These are phyloP conservation scores for Chydorus sphaericus DNA, from an alignment of 2,888 invertebrate species.

Conservation along the genomic window DNA sequence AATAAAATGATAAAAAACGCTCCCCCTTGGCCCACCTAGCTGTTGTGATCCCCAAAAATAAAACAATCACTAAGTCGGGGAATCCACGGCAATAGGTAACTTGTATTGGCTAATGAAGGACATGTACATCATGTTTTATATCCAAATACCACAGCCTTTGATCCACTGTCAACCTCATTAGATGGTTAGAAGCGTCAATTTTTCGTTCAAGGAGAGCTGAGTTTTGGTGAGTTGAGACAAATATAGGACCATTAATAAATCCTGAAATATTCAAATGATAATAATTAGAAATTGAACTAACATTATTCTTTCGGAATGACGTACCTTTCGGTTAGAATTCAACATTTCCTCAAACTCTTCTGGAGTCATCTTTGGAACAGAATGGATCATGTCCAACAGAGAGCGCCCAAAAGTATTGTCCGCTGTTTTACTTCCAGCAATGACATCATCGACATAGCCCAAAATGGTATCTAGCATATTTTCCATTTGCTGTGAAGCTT, in stretches of 20 bases:
- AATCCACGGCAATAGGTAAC: too few species aligned
- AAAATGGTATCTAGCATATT: conserved; percentile 56
- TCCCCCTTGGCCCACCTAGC: too few species aligned
- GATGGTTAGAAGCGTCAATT: conserved; percentile 63
- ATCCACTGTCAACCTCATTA: too few species aligned
- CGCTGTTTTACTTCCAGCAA: conserved; percentile 53
- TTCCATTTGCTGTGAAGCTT: conserved; percentile 64
- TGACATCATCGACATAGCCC: conserved; percentile 80
- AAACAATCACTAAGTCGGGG: too few species aligned
- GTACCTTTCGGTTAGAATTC: conserved; percentile 79
- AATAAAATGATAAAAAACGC: too few species aligned
- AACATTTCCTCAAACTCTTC: conserved; percentile 90
- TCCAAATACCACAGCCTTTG: too few species aligned
- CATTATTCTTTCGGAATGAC: background rate
- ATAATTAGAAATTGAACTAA: conserved; percentile 4
- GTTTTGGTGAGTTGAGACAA: conserved; percentile 91
- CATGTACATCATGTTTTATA: too few species aligned
- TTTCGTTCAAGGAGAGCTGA: conserved; percentile 90
- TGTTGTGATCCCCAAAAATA: too few species aligned
- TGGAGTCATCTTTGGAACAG: conserved; percentile 76
- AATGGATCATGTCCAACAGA: conserved; percentile 76
- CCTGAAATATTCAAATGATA: conserved; percentile 34
- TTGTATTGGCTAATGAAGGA: too few species aligned
- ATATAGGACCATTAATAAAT: conserved; percentile 92
- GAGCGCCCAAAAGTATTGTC: conserved; percentile 82